Evolutionary conservation across 2,797 vertebrate species (phyloP).

Genomic region (Aplochiton taeniatus): DNA sequence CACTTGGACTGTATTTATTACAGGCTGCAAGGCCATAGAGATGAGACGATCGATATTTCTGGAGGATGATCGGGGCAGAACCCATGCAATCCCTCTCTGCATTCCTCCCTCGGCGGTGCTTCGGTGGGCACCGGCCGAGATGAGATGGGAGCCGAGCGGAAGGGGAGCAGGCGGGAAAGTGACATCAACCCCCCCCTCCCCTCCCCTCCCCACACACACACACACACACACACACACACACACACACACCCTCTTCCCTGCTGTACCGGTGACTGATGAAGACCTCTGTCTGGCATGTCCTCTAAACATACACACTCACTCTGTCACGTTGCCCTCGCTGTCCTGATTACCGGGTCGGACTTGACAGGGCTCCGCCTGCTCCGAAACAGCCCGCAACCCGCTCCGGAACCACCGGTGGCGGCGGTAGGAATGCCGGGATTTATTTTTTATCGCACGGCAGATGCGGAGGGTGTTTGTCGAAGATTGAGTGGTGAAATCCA

Average conservation of each 20-base stretch:
- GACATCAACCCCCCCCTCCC: background rate
- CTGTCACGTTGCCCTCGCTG: slow-evolving; percentile 58
- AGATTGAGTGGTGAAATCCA: background rate
- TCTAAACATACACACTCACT: slow-evolving; percentile 70
- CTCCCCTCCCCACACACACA: background rate
- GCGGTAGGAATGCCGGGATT: too few relatives aligned
- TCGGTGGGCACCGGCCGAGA: slow-evolving; percentile 56
- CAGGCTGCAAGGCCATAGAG: slow-evolving; percentile 71
- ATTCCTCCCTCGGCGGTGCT: slow-evolving; percentile 68
- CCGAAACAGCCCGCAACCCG: too few relatives aligned
- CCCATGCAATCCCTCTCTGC: slow-evolving; percentile 55
- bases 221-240: too few relatives aligned
- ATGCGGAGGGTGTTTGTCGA: too few relatives aligned
- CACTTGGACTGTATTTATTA: slow-evolving; percentile 74
- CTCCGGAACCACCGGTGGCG: too few relatives aligned
- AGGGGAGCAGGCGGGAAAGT: background rate
- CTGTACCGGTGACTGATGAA: slow-evolving; percentile 60
- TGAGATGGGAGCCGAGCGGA: background rate
- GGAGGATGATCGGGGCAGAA: slow-evolving; percentile 67
- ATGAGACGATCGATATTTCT: slow-evolving; percentile 77
- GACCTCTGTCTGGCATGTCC: slow-evolving; percentile 65
- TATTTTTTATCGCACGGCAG: too few relatives aligned
- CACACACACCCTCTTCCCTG: too few relatives aligned
- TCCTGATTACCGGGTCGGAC: slow-evolving; percentile 64
- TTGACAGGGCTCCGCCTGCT: too few relatives aligned